Base-by-base conservation (phyloP, 37 sponge, comb jelly and placozoan genomes). In the Dysidea cf. avara region DNA sequence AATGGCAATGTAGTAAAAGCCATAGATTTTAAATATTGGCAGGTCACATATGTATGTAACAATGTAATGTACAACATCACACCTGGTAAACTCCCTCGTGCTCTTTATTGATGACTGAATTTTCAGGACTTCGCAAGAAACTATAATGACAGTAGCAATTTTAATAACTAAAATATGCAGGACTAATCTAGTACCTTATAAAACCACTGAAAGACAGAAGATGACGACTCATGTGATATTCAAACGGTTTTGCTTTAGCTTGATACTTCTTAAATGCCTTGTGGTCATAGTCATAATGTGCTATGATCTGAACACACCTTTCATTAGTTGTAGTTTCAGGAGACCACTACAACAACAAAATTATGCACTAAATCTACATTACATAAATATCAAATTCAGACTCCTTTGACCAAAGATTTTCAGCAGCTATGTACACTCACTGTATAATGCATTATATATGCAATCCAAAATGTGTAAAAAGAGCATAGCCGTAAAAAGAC, bases 281-380 rank as follows among this genome's bases (percentile, higher is more conserved):
- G 57, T 90, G 78, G 54, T 81, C 75, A 21, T 77, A 39, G 68
- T 90, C 91, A 54, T 90, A 78, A 29, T 40, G 71, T 13, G 29
- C 16, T 60, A 81, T 77, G 38, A 90, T 43, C 33, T 18, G 35
- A 17, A 20, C 48, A 6, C 83, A 34, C 2, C 18, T 31, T 7
- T 13, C 17, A 2, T 21, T 18, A 6, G 43, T 40, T 30, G 78
- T 73, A 9, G 70, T 52, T 1, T 26, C 53, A 3, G 31, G 34
- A 20, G 50, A n/a, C 91, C 91, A 90, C 91, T 90, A 65, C 17
- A 39, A 43, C n/a, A n/a, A n/a, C n/a, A n/a, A n/a, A n/a, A n/a
- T n/a, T n/a, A n/a, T n/a, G n/a, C n/a, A n/a, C n/a, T n/a, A n/a
- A n/a, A n/a, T n/a, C n/a, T n/a, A n/a, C n/a, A n/a, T n/a, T n/a